Conservation (phyloP, 2,888 invertebrate species). For the Heteromurus nitidus region DNA sequence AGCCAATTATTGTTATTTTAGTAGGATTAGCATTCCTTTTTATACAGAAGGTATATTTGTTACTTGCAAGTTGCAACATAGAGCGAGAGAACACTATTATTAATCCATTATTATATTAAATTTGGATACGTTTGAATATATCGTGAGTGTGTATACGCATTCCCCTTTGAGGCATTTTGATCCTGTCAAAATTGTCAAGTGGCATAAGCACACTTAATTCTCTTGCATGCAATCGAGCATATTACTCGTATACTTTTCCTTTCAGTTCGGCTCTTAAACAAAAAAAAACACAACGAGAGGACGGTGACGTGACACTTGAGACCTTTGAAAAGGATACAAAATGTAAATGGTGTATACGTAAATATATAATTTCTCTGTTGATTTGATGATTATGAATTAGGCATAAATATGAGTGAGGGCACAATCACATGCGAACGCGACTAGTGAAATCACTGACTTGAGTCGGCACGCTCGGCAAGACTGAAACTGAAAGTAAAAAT, state of each 20-base stretch:
- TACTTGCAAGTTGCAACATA: too few relatives aligned
- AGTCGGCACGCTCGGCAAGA: too few relatives aligned
- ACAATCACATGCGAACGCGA: constrained; percentile 11
- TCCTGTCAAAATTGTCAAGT: constrained; percentile 58
- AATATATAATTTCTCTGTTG: constrained; percentile 6
- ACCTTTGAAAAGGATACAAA: background rate
- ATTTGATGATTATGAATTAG: constrained; percentile 57
- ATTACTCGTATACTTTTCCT: background rate
- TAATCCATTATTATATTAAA: constrained; percentile 22
- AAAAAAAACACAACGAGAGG: constrained; percentile 15
- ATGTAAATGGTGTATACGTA: background rate
- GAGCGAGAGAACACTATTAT: constrained; percentile 11
- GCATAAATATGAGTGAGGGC: constrained; percentile 35
- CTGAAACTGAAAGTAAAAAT: background rate
- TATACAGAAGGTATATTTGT: too few relatives aligned
- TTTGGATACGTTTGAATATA: too few relatives aligned
- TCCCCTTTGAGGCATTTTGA: constrained; percentile 30
- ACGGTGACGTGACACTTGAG: constrained; percentile 53
- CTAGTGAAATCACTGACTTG: too few relatives aligned
- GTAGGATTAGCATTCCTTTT: too few relatives aligned
- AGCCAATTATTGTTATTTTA: too few relatives aligned
- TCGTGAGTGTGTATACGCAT: background rate
- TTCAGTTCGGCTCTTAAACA: background rate
- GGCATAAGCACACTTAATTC: background rate
- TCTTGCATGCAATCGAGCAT: background rate